Evolutionary conservation across 2,797 vertebrate species (phyloP), one percentile per base, ranked within the genome.

Genomic region (Siniperca undulata): DNA sequence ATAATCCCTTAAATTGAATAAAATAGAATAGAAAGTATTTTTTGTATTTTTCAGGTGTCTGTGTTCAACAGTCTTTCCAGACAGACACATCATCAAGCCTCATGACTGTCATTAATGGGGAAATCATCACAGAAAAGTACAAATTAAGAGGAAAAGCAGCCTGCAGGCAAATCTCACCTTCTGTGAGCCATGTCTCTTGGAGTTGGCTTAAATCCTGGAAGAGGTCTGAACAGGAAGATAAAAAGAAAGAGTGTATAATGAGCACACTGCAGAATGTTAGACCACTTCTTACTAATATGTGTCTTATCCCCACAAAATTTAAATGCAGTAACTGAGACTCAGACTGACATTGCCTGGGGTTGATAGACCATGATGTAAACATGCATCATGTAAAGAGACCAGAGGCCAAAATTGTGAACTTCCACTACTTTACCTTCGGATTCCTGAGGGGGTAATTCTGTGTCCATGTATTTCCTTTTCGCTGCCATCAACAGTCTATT

Each of bases 171-270:
- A 42, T 70, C 96, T 90, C 93, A 99, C 98, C 98, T 98, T 99
- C 98, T n/a, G 97, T 95, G 85, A 99, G 97, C 98, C 98, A 99
- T 34, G 98, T 97, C 96, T 99, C 98, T 91, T 99, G 98, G 88
- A 99, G 96, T 93, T 96, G 97, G 95, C 97, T 96, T 96, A 99
- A 93, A 94, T 99, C 97, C 93, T 98, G 98, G 96, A 99, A 99
- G 89, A 99, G 98, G 87, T 99, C 98, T 99, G 95, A 64, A 84
- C 62, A 88, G 74, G 89, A 86, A 80, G 19, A 83, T 2, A 58
- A 38, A 77, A 55, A 69, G 5, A 22, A 53, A 58, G 60, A 77
- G 59, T 36, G 38, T 16, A 50, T 42, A 69, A 80, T 74, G 40
- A 88, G 48, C 11, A 44, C 70, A 64, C n/a, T 2, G 70, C 72